Percentiles rank a stretch among this genome's conserved stretches.
Conservation (phyloP, 2,888 invertebrate species). For the Leptinotarsa rubiginosa region DNA sequence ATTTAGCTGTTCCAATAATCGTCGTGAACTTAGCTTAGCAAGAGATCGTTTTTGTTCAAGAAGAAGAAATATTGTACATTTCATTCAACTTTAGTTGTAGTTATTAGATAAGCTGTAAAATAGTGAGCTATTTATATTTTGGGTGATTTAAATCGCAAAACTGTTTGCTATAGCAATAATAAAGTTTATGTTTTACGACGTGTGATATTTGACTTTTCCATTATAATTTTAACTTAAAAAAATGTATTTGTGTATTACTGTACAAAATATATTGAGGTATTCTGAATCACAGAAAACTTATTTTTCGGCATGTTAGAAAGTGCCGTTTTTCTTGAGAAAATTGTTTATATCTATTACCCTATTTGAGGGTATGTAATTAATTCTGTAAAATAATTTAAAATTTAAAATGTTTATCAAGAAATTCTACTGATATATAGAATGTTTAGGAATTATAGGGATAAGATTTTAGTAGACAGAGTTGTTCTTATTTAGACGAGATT, state of each 20-base stretch:
- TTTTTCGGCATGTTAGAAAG: constrained; percentile 50
- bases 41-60: constrained; percentile 31
- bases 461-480: constrained; percentile 39
- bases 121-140: constrained; percentile 45
- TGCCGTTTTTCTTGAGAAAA: constrained; percentile 49
- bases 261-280: constrained; percentile 52
- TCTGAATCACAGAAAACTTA: constrained; percentile 48
- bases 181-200: constrained; percentile 56
- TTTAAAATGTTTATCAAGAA: constrained; percentile 30
- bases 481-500: constrained; percentile 45
- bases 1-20: constrained; percentile 37
- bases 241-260: constrained; percentile 50
- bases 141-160: constrained; percentile 49
- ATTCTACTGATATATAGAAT: constrained; percentile 43
- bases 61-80: constrained; percentile 36
- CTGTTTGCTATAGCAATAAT: constrained; percentile 70
- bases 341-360: constrained; percentile 53
- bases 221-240: constrained; percentile 30
- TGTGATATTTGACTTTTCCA: constrained; percentile 54
- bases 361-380: constrained; percentile 51
- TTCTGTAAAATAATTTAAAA: constrained; percentile 34
- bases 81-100: constrained; percentile 42
- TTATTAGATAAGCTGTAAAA: constrained; percentile 42
- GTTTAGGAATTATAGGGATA: constrained; percentile 34
- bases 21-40: constrained; percentile 29